phyloP scores from a whole-genome alignment of 2,113 vertebrate genomes.

The Rhinoderma darwinii region DNA sequence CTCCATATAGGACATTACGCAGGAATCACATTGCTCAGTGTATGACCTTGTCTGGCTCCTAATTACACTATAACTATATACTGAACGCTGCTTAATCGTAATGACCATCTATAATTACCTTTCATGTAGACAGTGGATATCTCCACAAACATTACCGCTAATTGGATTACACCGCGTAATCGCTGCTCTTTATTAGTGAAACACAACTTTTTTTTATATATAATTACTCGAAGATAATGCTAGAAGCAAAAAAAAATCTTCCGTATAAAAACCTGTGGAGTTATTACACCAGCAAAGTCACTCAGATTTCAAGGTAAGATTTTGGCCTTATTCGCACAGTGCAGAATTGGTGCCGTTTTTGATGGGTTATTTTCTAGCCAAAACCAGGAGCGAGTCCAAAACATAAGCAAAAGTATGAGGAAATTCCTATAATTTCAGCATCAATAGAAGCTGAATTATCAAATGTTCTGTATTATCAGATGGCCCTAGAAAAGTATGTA shows the following conservation, averaged over 20 bases:
- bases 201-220: not conserved
- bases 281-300: not conserved
- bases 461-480: no score
- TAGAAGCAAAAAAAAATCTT: not conserved
- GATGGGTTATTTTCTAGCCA: no score
- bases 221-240: not conserved
- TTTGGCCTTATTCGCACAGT: no score
- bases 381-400: no score
- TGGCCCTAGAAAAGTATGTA: no score
- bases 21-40: not conserved
- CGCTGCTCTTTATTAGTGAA: not conserved
- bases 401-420: no score
- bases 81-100: not conserved
- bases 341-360: no score
- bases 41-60: not conserved
- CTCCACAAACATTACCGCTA: not conserved
- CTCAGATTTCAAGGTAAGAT: not conserved
- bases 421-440: no score
- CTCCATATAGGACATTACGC: not conserved
- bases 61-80: constrained; percentile 27
- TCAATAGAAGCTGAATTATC: no score
- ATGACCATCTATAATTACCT: constrained; percentile 31
- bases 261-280: not conserved
- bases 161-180: constrained; percentile 31
- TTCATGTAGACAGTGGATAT: constrained; percentile 21